These are phyloP conservation scores for Garra rufa DNA, from an alignment of 2,113 vertebrate genomes.

Conservation along the genomic window DNA sequence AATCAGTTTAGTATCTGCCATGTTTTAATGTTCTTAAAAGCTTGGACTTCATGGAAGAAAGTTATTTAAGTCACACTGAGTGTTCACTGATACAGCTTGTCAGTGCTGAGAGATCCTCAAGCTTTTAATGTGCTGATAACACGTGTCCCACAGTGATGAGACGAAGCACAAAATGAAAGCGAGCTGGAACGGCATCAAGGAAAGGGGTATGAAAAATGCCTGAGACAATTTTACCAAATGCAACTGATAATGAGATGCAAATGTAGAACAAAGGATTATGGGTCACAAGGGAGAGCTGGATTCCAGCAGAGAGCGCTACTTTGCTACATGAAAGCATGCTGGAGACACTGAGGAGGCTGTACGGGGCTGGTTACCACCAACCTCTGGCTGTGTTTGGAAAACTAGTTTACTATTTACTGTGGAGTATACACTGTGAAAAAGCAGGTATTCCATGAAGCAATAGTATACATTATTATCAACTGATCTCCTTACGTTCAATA, in stretches of 20 bases:
- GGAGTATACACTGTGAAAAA: background rate
- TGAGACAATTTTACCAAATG: constrained; percentile 35
- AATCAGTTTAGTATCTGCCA: background rate
- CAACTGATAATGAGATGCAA: constrained; percentile 46
- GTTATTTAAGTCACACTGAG: background rate
- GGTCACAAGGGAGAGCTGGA: background rate
- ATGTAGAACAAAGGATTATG: constrained; percentile 38
- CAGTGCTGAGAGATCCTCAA: constrained; percentile 14
- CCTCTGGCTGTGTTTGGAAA: background rate
- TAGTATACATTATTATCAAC: background rate
- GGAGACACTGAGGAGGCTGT: background rate
- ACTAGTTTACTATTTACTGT: background rate
- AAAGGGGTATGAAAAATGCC: background rate
- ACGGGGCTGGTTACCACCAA: background rate
- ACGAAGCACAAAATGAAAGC: background rate
- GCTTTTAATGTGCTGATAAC: constrained; percentile 13
- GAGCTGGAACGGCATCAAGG: constrained; percentile 1
- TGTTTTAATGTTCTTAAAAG: background rate
- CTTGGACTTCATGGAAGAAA: background rate
- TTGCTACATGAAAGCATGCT: background rate
- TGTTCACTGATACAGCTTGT: background rate
- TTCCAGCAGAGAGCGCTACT: constrained; percentile 14
- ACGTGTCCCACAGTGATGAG: constrained; percentile 13
- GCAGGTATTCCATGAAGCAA: background rate
- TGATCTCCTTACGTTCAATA: background rate